These are phyloP conservation scores for Aspidoscelis tigris DNA, from an alignment of 2,113 vertebrate genomes.

Conservation along the genomic window DNA sequence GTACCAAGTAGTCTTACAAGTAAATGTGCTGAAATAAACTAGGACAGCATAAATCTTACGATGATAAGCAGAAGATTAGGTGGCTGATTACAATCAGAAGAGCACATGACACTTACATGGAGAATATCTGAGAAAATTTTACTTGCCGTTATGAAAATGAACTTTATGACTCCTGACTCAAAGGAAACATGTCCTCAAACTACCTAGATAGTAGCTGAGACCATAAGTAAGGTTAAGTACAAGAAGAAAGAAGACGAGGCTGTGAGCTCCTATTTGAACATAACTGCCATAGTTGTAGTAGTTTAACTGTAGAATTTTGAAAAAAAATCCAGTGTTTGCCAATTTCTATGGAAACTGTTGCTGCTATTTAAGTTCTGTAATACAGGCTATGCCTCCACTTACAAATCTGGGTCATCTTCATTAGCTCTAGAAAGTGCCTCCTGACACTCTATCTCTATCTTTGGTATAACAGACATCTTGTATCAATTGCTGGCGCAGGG, in stretches of 20 bases:
- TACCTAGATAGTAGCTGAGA: neutral
- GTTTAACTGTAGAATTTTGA: neutral
- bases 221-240: neutral
- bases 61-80: neutral
- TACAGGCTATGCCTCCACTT: no score
- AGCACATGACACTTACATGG: neutral
- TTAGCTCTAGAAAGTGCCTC: no score
- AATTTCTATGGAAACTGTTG: neutral
- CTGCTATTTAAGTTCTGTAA: no score
- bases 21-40: neutral
- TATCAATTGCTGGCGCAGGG: no score
- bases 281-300: neutral
- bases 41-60: neutral
- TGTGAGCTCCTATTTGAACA: neutral
- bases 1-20: neutral
- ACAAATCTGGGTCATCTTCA: no score
- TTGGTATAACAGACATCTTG: no score
- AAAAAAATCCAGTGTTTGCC: neutral
- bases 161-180: neutral
- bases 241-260: neutral
- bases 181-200: neutral
- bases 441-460: no score
- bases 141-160: neutral
- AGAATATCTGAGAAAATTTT: neutral
- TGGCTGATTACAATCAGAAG: constrained; percentile 6